Evolutionary conservation across 2,797 vertebrate species (phyloP).

Genomic region (Liparis tanakae): DNA sequence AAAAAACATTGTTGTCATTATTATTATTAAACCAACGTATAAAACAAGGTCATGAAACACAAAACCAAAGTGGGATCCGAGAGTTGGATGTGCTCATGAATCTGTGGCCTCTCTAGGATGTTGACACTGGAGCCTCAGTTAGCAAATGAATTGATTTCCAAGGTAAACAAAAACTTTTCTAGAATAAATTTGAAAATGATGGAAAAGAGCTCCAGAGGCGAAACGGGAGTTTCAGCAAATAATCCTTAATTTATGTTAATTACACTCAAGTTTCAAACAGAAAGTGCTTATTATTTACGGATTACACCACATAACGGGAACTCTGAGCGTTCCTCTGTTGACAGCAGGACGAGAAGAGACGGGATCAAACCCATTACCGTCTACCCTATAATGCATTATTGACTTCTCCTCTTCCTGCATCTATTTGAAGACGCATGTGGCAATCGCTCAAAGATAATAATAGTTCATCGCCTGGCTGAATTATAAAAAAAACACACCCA

Average conservation of each 20-base stretch:
- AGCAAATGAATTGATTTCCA: neutral
- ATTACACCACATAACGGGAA: conserved; percentile 11
- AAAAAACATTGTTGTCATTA: fast-evolving
- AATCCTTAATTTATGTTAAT: neutral
- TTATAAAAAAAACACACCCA: conserved; percentile 42
- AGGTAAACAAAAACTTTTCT: neutral
- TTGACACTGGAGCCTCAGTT: neutral
- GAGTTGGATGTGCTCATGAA: conserved; percentile 12
- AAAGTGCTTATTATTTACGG: conserved; percentile 23
- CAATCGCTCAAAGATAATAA: conserved; percentile 4
- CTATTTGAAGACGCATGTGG: neutral
- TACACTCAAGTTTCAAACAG: conserved; percentile 4
- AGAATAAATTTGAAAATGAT: neutral
- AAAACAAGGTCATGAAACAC: conserved; percentile 24
- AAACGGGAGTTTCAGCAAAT: neutral
- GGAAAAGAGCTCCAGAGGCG: neutral
- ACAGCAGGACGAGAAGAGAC: neutral
- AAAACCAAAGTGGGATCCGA: conserved; percentile 58
- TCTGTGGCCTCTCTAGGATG: neutral
- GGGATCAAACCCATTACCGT: neutral
- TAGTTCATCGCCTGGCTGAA: conserved; percentile 20
- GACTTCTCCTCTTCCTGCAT: neutral
- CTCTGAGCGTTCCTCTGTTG: neutral
- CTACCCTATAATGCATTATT: neutral
- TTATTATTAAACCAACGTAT: conserved; percentile 14